phyloP scores from a whole-genome alignment of 2,113 vertebrate genomes.

The Pelecanus crispus region DNA sequence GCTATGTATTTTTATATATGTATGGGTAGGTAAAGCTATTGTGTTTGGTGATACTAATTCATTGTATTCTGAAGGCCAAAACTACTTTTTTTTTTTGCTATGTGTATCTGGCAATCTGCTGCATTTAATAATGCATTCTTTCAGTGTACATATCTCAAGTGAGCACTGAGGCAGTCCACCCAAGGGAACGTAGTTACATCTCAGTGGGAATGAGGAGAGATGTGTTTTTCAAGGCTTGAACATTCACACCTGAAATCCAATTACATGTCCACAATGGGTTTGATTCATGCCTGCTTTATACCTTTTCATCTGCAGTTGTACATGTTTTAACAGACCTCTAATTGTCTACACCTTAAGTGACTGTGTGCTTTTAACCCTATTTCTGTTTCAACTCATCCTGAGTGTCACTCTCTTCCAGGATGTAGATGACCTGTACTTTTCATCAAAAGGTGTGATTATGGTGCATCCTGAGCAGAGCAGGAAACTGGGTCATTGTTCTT shows the following conservation, averaged over 20 bases:
- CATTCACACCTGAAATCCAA: background rate
- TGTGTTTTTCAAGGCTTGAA: background rate
- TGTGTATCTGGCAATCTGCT: background rate
- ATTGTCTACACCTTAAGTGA: background rate
- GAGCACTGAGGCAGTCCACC: background rate
- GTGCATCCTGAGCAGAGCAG: background rate
- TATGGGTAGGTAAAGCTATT: background rate
- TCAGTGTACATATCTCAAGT: background rate
- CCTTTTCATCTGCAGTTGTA: background rate
- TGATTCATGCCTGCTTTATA: background rate
- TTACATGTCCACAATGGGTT: background rate
- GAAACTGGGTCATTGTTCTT: background rate
- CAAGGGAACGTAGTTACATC: background rate
- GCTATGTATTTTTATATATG: background rate
- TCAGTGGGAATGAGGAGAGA: background rate
- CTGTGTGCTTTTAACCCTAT: background rate
- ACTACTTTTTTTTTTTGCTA: background rate
- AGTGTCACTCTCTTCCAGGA: background rate
- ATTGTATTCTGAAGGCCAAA: background rate
- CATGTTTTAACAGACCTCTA: background rate
- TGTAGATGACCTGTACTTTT: background rate
- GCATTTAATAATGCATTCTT: background rate
- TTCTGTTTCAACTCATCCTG: background rate
- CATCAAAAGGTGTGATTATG: background rate
- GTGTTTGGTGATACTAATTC: background rate